phyloP scores from a whole-genome alignment of 2,888 invertebrate genomes.

The Polylopha cassiicola region DNA sequence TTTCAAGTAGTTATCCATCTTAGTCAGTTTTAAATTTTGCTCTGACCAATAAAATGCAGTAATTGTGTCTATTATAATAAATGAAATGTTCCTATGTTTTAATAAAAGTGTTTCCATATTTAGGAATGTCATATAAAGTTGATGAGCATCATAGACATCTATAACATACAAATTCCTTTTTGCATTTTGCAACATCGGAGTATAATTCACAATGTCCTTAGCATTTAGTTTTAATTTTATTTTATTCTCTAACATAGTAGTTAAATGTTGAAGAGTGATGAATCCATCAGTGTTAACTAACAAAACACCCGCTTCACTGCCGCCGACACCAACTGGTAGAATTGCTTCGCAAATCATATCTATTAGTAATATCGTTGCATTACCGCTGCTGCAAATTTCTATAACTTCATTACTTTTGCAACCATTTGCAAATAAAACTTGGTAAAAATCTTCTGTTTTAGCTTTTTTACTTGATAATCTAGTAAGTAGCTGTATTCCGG shows the following conservation, averaged over 20 bases:
- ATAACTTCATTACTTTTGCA: constrained; percentile 50
- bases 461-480: constrained; percentile 62
- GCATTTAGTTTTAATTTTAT: constrained; percentile 20
- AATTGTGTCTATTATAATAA: constrained; percentile 62
- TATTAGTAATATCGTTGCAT: constrained; percentile 40
- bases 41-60: constrained; percentile 76
- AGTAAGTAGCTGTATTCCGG: constrained; percentile 76
- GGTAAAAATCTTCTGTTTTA: constrained; percentile 61
- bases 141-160: constrained; percentile 58
- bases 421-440: constrained; percentile 58
- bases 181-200: constrained; percentile 31
- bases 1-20: constrained; percentile 71
- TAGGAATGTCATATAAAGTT: constrained; percentile 59
- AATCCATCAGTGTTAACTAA: constrained; percentile 65
- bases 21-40: constrained; percentile 58
- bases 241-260: constrained; percentile 36
- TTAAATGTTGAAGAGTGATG: constrained; percentile 42
- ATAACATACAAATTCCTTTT: constrained; percentile 47
- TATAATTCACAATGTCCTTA: constrained; percentile 25
- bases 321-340: constrained; percentile 39
- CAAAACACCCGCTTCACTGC: constrained; percentile 48
- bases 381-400: constrained; percentile 50
- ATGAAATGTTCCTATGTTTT: constrained; percentile 51
- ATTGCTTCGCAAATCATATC: constrained; percentile 58
- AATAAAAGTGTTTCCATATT: constrained; percentile 60